Base-by-base conservation (phyloP, 2,888 invertebrate species). In the Parochlus steinenii region DNA sequence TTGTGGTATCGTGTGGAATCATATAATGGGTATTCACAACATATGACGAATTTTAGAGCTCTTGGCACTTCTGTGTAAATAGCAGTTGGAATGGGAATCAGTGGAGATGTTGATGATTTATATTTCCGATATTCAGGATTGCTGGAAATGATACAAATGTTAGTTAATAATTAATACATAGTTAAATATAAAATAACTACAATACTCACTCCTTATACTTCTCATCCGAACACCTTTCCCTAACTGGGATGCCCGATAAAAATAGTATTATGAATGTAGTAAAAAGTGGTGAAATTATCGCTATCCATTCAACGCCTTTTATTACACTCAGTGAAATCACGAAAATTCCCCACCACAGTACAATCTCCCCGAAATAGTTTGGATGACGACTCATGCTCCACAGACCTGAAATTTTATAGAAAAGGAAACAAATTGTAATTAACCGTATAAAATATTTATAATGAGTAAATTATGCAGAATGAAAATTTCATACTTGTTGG, bases 331-430 rank as follows among this genome's bases (percentile, higher is more conserved):
- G 56, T 1, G 87, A 82, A 54, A 89, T 80, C 33, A 83, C 73
- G 52, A 90, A 90, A 47, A 90, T 77, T 4, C 92, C 89, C 81
- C 89, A 83, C 90, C 92, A 89, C 11, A 92, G 67, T 1, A 86
- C 69, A 8, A 90, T 83, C 62, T 92, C 92, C 0, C 92, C 92
- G 53, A 92, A 90, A 54, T 90, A 92, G 55, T 92, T 92, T 0
- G 92, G 92, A 60, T 92, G 90, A 40, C 92, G 67, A 0, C 89
- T 89, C 27, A 86, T 56, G 24, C 79, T 70, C 90, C 90, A 92
- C 7, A 86, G 58, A 3, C 85, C 76, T 69, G 46, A 10, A 14
- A 10, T n/a, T 10, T n/a, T n/a, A 5, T 28, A 17, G 15, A 27
- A 27, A 10, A 27, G 15, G 6, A 15, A 28, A 28, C 7, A 10